Percentiles rank a stretch among this genome's conserved stretches.
These are phyloP conservation scores for Isotomurus palustris DNA, from an alignment of 2,888 invertebrate genomes.

Conservation along the genomic window DNA sequence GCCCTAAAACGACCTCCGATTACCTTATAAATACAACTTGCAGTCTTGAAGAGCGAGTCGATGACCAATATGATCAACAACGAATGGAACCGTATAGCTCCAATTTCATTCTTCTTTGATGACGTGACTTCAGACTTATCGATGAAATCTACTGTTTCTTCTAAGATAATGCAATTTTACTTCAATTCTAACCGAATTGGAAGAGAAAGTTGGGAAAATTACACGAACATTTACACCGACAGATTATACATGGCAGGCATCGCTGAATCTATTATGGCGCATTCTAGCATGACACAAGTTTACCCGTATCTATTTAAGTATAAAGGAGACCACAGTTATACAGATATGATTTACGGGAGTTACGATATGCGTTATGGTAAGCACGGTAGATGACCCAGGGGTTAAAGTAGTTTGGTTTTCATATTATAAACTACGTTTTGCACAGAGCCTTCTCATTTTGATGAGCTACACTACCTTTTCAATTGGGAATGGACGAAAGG, in stretches of 20 bases:
- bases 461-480: constrained; percentile 17
- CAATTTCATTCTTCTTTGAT: constrained; percentile 30
- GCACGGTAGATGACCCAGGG: not conserved
- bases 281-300: constrained; percentile 37
- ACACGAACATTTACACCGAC: constrained; percentile 51
- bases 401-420: constrained; percentile 5
- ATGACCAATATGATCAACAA: constrained; percentile 23
- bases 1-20: not conserved
- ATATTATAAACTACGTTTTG: not conserved
- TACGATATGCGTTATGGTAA: not conserved
- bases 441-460: constrained; percentile 14
- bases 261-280: constrained; percentile 50
- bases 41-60: constrained; percentile 13
- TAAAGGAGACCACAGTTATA: constrained; percentile 8
- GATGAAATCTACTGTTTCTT: not conserved
- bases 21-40: not conserved
- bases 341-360: not conserved
- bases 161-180: constrained; percentile 22
- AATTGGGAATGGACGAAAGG: constrained; percentile 11
- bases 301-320: constrained; percentile 19
- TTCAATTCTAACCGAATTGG: constrained; percentile 14
- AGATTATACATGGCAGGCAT: constrained; percentile 53
- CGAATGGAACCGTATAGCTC: constrained; percentile 31
- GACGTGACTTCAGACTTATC: not conserved
- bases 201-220: constrained; percentile 9